Evolutionary conservation across 2,888 invertebrate genomes (phyloP), one percentile per base, ranked within the genome.

Genomic region (Cataglyphis albicans): DNA sequence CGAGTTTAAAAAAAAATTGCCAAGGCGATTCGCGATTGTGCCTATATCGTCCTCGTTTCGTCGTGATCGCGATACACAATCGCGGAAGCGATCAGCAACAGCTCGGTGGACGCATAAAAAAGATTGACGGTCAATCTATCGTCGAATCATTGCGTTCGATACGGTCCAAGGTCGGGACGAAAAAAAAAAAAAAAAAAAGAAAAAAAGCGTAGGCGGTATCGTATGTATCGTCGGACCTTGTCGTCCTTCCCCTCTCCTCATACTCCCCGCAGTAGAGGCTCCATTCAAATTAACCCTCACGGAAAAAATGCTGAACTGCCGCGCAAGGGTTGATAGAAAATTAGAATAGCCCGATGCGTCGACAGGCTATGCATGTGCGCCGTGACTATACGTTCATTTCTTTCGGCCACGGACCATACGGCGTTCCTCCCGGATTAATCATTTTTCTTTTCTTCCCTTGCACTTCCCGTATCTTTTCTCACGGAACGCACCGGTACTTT

Each of bases 211-310:
- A 91, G 93, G 93, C 93, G 93, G 12, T 44, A 63, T 21, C 38
- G 21, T 74, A 41, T 12, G 41, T 18, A 65, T 89, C 81, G 63
- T 6, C 72, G 86, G 81, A 68, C 55, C 84, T 81, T 80, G 73
- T n/a, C 29, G 9, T 3, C 55, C 85, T 25, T 0, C 21, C 85
- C n/a, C 10, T 65, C 52, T 41, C 44, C 15, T 63, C 55, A 61
- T 63, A 44, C 76, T 70, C 44, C 59, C 59, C 44, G 65, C 76
- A 44, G 44, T 59, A 48, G 67, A 68, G 75, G 80, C 85, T 86
- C 94, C 91, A 94, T 94, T 94, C 94, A 94, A 94, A 94, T 94
- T 93, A 94, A 94, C 93, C 94, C 94, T 93, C 90, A 87, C 84
- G 92, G 91, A 93, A 93, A 91, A 91, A 90, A 89, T 87, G 88